These are phyloP conservation scores for Eristalis arbustorum DNA, from an alignment of 2,888 invertebrate genomes.

Conservation along the genomic window DNA sequence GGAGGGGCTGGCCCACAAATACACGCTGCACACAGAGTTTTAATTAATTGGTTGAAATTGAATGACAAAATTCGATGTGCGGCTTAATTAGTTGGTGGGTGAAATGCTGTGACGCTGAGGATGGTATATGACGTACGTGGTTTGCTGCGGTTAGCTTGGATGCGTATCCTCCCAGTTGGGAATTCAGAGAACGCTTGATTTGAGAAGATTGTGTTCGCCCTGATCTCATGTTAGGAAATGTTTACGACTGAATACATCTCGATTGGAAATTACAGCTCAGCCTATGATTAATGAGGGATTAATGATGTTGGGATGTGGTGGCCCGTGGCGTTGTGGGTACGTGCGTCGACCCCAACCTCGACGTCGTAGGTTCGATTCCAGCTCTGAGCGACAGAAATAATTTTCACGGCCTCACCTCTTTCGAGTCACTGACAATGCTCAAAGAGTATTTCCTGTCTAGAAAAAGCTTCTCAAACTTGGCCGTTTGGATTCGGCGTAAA, in stretches of 20 bases:
- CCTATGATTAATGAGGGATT: no score
- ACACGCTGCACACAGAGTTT: not conserved
- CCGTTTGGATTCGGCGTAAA: no score
- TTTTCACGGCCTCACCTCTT: no score
- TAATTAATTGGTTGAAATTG: conserved; percentile 42
- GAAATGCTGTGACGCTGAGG: not conserved
- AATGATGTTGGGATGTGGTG: no score
- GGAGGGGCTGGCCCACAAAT: not conserved
- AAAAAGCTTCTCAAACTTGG: no score
- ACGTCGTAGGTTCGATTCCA: no score
- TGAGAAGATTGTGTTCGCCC: not conserved
- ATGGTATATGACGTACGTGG: not conserved
- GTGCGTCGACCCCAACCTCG: no score
- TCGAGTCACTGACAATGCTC: no score
- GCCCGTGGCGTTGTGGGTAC: no score
- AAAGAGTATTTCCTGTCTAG: no score
- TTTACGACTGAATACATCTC: not conserved
- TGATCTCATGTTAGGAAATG: not conserved
- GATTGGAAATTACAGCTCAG: not conserved
- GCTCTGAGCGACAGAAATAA: no score
- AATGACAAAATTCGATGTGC: conserved; percentile 19
- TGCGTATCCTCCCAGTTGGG: not conserved
- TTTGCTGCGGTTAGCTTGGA: not conserved
- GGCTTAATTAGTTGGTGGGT: conserved; percentile 6
- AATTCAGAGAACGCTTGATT: not conserved